phyloP scores from a whole-genome alignment of 2,113 vertebrate species.

The Alligator sinensis region DNA sequence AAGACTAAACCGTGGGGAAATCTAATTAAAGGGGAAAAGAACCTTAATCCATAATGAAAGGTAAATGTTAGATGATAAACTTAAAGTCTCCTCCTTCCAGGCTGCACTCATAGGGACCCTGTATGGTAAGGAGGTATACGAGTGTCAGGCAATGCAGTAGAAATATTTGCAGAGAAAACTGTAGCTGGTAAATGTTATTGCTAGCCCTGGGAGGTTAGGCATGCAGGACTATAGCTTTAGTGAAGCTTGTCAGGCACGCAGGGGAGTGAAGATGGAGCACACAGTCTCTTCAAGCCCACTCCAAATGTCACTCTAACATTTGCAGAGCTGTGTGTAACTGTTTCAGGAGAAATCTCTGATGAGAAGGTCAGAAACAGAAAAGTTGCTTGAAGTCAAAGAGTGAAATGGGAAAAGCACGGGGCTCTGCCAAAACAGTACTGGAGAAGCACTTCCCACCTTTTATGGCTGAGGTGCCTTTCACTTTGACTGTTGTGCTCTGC shows the following conservation, averaged over 20 bases:
- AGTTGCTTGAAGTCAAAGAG: conserved; percentile 38
- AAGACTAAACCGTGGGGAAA: background rate
- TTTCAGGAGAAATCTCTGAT: conserved; percentile 56
- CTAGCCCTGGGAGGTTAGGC: conserved; percentile 66
- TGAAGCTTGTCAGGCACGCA: conserved; percentile 42
- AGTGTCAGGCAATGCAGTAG: background rate
- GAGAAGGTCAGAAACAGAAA: conserved; percentile 62
- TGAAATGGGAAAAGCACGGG: background rate
- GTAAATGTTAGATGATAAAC: conserved; percentile 67
- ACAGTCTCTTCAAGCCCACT: conserved; percentile 50
- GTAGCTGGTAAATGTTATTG: conserved; percentile 82
- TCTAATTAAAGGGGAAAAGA: conserved; percentile 21
- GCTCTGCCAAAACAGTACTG: background rate
- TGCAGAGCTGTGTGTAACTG: conserved; percentile 72
- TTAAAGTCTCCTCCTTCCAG: background rate
- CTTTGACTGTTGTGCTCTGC: background rate
- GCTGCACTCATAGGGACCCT: background rate
- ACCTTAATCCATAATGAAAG: conserved; percentile 41
- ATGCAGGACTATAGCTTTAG: background rate
- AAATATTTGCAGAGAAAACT: conserved; percentile 81
- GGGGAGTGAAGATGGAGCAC: conserved; percentile 40
- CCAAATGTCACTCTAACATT: conserved; percentile 86
- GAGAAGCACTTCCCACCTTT: background rate
- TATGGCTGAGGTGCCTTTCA: no score
- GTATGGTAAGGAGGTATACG: background rate